These are phyloP conservation scores for Prinia subflava DNA, from an alignment of 2,113 vertebrate species.

Conservation along the genomic window DNA sequence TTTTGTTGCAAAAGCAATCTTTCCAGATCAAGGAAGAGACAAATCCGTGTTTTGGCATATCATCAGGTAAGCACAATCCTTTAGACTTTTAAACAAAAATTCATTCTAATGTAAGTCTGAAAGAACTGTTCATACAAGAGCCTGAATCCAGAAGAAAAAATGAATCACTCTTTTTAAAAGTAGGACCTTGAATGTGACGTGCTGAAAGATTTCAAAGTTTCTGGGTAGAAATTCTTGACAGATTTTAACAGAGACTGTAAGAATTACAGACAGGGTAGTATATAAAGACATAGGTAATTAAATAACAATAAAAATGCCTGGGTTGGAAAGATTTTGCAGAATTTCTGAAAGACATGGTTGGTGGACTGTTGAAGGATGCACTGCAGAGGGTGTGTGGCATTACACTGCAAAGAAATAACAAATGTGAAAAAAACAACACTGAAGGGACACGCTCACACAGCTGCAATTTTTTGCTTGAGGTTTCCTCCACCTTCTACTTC, in stretches of 20 bases:
- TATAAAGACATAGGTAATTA: not conserved
- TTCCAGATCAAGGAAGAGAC: not conserved
- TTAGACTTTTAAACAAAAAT: not conserved
- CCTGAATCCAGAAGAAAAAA: not conserved
- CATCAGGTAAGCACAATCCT: fast-evolving
- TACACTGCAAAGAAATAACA: not conserved
- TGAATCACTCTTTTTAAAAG: not conserved
- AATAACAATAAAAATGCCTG: not conserved
- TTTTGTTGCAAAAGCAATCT: not conserved
- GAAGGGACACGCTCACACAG: not conserved
- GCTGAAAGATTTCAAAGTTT: not conserved
- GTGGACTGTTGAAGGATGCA: not conserved
- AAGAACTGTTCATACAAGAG: not conserved
- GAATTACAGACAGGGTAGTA: not conserved
- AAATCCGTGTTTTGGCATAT: not conserved
- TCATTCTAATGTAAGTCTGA: not conserved
- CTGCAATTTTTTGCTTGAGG: not conserved
- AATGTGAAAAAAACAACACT: not conserved
- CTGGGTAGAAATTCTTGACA: not conserved
- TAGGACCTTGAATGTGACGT: not conserved
- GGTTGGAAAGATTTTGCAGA: not conserved
- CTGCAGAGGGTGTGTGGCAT: not conserved
- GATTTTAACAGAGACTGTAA: not conserved
- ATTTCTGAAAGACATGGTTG: not conserved
- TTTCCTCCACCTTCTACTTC: not conserved